Percentiles rank a stretch among this genome's conserved stretches.
Evolutionary conservation across 2,888 invertebrate species (phyloP).

Genomic region (Apamea crenata): DNA sequence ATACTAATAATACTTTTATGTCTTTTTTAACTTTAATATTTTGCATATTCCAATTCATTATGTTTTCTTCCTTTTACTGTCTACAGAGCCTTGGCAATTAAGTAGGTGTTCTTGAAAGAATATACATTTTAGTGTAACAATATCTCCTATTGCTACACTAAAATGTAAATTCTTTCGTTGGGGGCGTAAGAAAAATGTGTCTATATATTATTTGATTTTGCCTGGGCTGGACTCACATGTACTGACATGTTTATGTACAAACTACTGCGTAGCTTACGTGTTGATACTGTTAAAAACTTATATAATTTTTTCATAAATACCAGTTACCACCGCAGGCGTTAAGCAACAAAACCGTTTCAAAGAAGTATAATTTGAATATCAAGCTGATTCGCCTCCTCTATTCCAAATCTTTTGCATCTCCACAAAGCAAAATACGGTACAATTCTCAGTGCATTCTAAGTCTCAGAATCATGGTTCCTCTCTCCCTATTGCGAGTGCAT

Average conservation of each 20-base stretch:
- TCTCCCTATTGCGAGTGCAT: conserved; percentile 64
- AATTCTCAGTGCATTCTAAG: conserved; percentile 41
- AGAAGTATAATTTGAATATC: not conserved
- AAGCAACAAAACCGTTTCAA: not conserved
- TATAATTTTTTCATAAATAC: not conserved
- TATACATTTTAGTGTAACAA: too few relatives aligned
- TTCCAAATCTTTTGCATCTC: conserved; percentile 8
- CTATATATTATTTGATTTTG: too few relatives aligned
- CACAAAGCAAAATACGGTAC: conserved; percentile 39
- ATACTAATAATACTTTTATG: too few relatives aligned
- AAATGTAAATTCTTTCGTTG: too few relatives aligned
- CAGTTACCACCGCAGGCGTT: not conserved
- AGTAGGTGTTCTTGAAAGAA: not conserved
- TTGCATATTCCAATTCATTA: too few relatives aligned
- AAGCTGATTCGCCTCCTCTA: not conserved
- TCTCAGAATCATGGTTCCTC: conserved; percentile 46
- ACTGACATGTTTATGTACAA: too few relatives aligned
- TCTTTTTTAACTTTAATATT: too few relatives aligned
- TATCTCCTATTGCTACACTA: too few relatives aligned
- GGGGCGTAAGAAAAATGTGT: too few relatives aligned
- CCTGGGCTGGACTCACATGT: too few relatives aligned
- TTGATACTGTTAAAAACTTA: not conserved
- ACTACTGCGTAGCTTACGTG: not conserved
- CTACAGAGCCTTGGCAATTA: too few relatives aligned
- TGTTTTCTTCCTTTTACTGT: too few relatives aligned